Evolutionary conservation across 2,888 invertebrate genomes (phyloP).

Genomic region (Gibbula magus): DNA sequence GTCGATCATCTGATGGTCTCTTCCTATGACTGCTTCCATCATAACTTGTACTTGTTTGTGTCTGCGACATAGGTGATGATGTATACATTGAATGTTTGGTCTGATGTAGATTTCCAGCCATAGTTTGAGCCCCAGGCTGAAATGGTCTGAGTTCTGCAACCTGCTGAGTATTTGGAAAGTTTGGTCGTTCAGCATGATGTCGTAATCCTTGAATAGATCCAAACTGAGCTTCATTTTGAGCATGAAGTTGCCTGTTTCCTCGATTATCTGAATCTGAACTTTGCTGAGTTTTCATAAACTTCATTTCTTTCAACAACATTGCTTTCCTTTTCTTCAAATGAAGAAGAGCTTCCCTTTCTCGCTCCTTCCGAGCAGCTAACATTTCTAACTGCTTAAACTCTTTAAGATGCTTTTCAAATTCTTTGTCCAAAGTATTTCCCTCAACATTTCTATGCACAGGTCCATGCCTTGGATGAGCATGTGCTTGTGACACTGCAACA

Average conservation of each 20-base stretch:
- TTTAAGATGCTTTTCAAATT: slow-evolving; percentile 51
- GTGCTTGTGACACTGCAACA: too few relatives aligned
- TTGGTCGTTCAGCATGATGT: too few relatives aligned
- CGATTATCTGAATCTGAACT: background rate
- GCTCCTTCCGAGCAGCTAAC: slow-evolving; percentile 52
- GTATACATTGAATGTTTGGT: background rate
- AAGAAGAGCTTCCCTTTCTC: slow-evolving; percentile 47
- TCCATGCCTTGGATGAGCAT: background rate
- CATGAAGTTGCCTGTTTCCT: too few relatives aligned
- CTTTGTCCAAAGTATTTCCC: slow-evolving; percentile 45
- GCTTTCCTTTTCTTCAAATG: slow-evolving; percentile 8
- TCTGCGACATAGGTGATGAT: background rate
- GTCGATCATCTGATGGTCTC: background rate
- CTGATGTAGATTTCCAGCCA: background rate
- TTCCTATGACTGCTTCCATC: background rate
- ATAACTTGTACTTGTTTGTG: background rate
- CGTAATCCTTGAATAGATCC: too few relatives aligned
- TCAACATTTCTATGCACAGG: background rate
- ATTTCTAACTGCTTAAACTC: slow-evolving; percentile 54
- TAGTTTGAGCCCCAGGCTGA: background rate
- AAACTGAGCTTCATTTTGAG: too few relatives aligned
- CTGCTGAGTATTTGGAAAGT: background rate
- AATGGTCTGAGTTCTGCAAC: background rate
- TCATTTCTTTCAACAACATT: slow-evolving; percentile 14
- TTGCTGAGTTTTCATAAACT: background rate